phyloP scores from a whole-genome alignment of 1,140 invertebrate species.

The Drosophila funebris region DNA sequence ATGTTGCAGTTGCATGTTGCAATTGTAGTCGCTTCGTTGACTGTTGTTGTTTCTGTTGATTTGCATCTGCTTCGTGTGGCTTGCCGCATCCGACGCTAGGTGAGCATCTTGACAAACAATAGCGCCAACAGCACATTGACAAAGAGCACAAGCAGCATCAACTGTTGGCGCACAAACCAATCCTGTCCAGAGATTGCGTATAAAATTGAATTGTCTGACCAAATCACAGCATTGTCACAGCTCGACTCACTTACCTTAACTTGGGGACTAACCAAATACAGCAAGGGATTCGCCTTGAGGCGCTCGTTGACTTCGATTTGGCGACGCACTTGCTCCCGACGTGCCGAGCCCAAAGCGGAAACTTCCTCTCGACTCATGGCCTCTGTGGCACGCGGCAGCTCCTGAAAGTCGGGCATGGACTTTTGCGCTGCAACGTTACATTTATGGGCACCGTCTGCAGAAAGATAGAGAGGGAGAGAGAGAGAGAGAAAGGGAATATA shows the following conservation, averaged over 20 bases:
- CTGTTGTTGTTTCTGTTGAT: constrained; percentile 6
- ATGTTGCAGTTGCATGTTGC: not conserved
- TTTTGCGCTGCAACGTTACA: constrained; percentile 94
- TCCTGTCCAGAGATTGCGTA: constrained; percentile 87
- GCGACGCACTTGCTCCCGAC: constrained; percentile 95
- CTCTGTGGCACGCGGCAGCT: constrained; percentile 89
- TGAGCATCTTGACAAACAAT: constrained; percentile 98
- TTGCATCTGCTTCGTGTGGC: constrained; percentile 38
- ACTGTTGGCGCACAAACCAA: constrained; percentile 98
- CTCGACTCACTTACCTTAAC: constrained; percentile 91
- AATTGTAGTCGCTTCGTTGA: not conserved
- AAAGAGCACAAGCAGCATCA: constrained; percentile 97
- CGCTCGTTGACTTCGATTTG: constrained; percentile 96
- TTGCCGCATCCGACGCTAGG: constrained; percentile 87
- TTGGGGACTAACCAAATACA: constrained; percentile 97
- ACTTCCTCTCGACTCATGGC: constrained; percentile 97
- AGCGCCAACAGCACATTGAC: constrained; percentile 98
- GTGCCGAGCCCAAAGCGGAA: constrained; percentile 94
- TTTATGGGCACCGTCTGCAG: constrained; percentile 88
- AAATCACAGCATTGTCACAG: not conserved
- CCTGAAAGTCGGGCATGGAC: constrained; percentile 96
- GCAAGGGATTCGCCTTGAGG: constrained; percentile 95
- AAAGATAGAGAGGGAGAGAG: constrained; percentile 21
- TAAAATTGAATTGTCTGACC: not conserved
- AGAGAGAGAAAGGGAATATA: not conserved